Percentiles rank a stretch among this genome's conserved stretches.
Evolutionary conservation across 1,140 invertebrate species (phyloP).

Genomic region (Ctenoplectra terminalis): DNA sequence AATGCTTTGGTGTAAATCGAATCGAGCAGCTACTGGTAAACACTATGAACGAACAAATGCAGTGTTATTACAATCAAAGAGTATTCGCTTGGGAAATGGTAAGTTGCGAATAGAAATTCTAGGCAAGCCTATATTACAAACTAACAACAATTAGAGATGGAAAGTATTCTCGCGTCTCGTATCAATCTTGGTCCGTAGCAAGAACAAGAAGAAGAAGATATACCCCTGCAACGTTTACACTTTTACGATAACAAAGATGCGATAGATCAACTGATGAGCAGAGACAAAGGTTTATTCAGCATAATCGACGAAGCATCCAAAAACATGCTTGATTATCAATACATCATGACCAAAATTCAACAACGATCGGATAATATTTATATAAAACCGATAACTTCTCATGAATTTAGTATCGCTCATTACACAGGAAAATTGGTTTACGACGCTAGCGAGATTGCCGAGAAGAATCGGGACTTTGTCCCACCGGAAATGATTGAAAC

Average conservation of each 20-base stretch:
- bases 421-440: conserved; percentile 93
- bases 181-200: conserved; percentile 78
- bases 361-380: conserved; percentile 74
- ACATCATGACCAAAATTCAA: conserved; percentile 83
- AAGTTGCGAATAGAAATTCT: conserved; percentile 45
- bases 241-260: conserved; percentile 95
- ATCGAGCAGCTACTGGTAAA: conserved; percentile 95
- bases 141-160: too few species aligned
- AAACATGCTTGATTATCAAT: conserved; percentile 84
- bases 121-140: background rate
- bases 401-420: conserved; percentile 91
- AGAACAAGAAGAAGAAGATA: conserved; percentile 91
- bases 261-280: conserved; percentile 92
- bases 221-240: conserved; percentile 87
- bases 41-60: conserved; percentile 94
- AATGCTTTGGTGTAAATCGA: conserved; percentile 93
- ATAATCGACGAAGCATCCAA: conserved; percentile 95
- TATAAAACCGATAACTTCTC: conserved; percentile 85
- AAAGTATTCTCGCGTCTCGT: too few species aligned
- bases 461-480: conserved; percentile 94
- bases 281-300: conserved; percentile 92
- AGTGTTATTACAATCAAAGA: conserved; percentile 94
- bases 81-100: conserved; percentile 94
- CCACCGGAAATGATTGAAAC: conserved; percentile 93
- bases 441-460: conserved; percentile 90